Evolutionary conservation across 2,888 invertebrate species (phyloP).

Genomic region (Mechanitis messenoides): DNA sequence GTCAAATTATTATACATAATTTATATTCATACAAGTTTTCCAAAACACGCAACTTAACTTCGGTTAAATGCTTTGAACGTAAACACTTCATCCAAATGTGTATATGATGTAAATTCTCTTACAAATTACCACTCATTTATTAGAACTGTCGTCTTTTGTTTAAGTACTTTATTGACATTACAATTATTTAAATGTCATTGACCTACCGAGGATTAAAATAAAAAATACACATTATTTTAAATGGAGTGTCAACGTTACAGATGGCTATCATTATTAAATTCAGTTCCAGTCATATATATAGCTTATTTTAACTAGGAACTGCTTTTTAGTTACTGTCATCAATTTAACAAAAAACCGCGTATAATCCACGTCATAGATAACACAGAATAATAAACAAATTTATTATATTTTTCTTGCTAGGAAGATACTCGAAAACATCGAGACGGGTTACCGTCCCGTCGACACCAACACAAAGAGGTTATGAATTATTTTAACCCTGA

Average conservation of each 20-base stretch:
- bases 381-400: slow-evolving; percentile 32
- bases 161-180: too few species aligned
- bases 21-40: slow-evolving; percentile 4
- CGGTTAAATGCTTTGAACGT: too few species aligned
- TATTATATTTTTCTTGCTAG: slow-evolving; percentile 27
- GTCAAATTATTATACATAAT: neutral
- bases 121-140: too few species aligned
- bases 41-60: neutral
- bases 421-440: slow-evolving; percentile 22
- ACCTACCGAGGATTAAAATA: too few species aligned
- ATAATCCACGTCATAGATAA: slow-evolving; percentile 20
- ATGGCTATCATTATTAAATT: slow-evolving; percentile 9
- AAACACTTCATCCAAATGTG: too few species aligned
- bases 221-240: neutral
- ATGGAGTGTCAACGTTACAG: slow-evolving; percentile 4
- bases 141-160: too few species aligned
- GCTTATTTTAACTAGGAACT: slow-evolving; percentile 16
- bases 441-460: slow-evolving; percentile 32
- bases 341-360: slow-evolving; percentile 19
- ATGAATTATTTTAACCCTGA: slow-evolving; percentile 46
- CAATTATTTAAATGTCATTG: too few species aligned
- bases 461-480: slow-evolving; percentile 39
- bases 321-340: slow-evolving; percentile 21
- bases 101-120: too few species aligned
- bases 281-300: slow-evolving; percentile 15